These are phyloP conservation scores for Poeciliopsis infans DNA, from an alignment of 2,797 vertebrate species.

Conservation along the genomic window DNA sequence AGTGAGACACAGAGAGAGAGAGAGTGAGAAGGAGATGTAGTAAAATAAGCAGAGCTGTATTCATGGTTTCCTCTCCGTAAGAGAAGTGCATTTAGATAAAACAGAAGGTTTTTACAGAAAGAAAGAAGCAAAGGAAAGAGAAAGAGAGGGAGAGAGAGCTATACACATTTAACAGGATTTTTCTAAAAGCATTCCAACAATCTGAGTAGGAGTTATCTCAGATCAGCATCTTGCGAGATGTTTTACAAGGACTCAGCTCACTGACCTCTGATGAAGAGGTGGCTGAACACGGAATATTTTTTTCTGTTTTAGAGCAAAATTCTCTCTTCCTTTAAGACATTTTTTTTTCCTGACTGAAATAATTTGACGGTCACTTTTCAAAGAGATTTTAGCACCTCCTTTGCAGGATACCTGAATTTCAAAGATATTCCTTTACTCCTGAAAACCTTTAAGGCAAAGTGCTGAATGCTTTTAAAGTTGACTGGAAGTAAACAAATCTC, in stretches of 20 bases:
- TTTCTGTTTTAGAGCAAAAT: background rate
- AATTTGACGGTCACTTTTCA: constrained; percentile 12
- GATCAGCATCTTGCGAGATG: constrained; percentile 19
- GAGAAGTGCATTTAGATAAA: constrained; percentile 51
- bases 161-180: constrained; percentile 25
- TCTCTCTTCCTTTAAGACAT: constrained; percentile 2
- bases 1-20: constrained; percentile 17
- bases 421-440: background rate
- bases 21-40: constrained; percentile 46
- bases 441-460: constrained; percentile 4
- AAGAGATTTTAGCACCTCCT: background rate
- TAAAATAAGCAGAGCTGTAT: constrained; percentile 57
- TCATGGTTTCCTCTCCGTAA: constrained; percentile 47
- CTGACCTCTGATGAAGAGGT: constrained; percentile 51
- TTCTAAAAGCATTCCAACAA: constrained; percentile 14
- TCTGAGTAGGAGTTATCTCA: constrained; percentile 27
- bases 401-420: background rate
- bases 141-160: constrained; percentile 28
- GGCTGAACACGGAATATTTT: constrained; percentile 5
- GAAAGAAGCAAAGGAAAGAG: background rate
- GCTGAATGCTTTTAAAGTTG: constrained; percentile 12
- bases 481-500: background rate
- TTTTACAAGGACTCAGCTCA: constrained; percentile 37
- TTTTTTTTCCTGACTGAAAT: background rate
- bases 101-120: background rate